Evolutionary conservation across 2,888 invertebrate species (phyloP), one percentile per base, ranked within the genome.

Genomic region (Myathropa florea): DNA sequence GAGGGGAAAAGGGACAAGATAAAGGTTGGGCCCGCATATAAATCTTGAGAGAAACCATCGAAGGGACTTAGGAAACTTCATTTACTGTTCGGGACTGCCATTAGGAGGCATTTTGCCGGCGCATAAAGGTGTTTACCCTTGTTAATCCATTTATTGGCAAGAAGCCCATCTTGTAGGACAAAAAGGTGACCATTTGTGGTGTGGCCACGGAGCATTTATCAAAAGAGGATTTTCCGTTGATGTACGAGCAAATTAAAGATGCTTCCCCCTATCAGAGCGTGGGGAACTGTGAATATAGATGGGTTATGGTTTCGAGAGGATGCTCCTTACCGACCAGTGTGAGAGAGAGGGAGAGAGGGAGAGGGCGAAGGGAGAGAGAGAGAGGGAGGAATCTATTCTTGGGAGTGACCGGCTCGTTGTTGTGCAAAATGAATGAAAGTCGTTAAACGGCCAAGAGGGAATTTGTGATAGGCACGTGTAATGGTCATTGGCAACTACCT

Each of bases 41-140:
- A 80, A 80, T 78, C 78, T 33, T 26, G 18, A 55, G 57, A 28
- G 26, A 61, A 72, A 21, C 53, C 53, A 60, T 14, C 46, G 39
- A 64, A 59, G 9, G 65, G 65, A 72, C 64, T 60, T 61, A 55
- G 26, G 55, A 60, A 61, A 46, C 23, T 23, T 72, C 46, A 67
- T 72, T 80, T 67, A 36, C 39, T 67, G 46, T 61, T 65, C 21
- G 14, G n/a, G n/a, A 21, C 59, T 39, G n/a, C 59, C 59, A 79
- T 79, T 79, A 67, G 57, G 71, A 65, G 39, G 10, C 60, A 65
- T 67, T 79, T 60, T 70, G 59, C 10, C 9, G 30, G 55, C n/a
- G 33, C 33, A 55, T 55, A 67, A 36, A 73, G 80, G 65, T 73
- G 80, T 61, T 60, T 60, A 80, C 72, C 72, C 67, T 67, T 80